Percentiles rank a stretch among this genome's conserved stretches.
phyloP scores from a whole-genome alignment of 2,797 vertebrate genomes.

The Chrysocyon brachyurus region DNA sequence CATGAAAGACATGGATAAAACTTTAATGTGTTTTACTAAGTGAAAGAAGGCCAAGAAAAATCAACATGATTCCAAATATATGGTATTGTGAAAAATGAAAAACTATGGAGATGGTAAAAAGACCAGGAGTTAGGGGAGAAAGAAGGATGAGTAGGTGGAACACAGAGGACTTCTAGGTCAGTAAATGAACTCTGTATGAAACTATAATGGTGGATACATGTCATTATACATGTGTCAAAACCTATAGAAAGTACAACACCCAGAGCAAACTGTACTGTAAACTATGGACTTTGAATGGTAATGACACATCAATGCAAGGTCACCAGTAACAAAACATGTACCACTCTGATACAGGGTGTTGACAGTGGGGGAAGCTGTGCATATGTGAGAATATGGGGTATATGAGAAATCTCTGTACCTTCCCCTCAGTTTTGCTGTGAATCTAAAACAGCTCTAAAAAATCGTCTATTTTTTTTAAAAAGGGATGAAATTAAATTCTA shows the following conservation, averaged over 20 bases:
- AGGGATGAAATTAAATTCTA: conserved; percentile 23
- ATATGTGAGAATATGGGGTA: rapidly evolving
- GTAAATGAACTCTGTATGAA: background rate
- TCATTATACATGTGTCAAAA: background rate
- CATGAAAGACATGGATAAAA: background rate
- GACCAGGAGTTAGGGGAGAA: background rate
- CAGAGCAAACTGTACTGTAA: background rate
- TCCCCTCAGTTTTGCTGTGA: conserved; percentile 6
- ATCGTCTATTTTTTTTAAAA: background rate
- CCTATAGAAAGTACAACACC: background rate
- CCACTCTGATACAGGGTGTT: background rate
- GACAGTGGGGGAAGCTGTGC: background rate
- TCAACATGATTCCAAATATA: background rate
- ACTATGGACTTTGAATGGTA: background rate
- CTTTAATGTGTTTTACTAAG: background rate
- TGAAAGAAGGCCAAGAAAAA: background rate
- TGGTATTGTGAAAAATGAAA: background rate
- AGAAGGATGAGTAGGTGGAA: background rate
- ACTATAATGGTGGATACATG: background rate
- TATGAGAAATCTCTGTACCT: background rate
- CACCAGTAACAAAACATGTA: background rate
- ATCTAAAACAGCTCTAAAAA: conserved; percentile 23
- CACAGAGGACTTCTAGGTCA: background rate
- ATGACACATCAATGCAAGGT: background rate
- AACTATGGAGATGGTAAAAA: background rate